Conservation (phyloP, 2,113 vertebrate species). For the Nestor notabilis region DNA sequence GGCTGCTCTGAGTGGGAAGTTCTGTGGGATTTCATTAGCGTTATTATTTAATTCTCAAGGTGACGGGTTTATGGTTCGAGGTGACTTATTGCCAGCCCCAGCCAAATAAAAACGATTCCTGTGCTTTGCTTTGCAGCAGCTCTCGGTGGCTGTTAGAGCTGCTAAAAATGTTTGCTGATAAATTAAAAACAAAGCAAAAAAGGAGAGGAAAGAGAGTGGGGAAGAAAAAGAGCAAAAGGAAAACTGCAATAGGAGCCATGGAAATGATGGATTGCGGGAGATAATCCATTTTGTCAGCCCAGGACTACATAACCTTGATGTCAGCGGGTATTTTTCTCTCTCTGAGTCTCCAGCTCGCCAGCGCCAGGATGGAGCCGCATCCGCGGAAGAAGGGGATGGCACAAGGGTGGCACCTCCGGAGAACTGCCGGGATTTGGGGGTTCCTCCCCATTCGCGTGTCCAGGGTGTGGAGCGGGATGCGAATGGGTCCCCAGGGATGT, state of each 20-base stretch:
- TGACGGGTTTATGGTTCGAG: constrained; percentile 63
- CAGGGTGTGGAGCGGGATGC: rapidly evolving
- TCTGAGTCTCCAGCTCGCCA: constrained; percentile 56
- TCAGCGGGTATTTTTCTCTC: constrained; percentile 67
- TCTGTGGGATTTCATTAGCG: constrained; percentile 14
- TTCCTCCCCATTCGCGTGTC: not conserved
- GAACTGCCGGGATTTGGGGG: not conserved
- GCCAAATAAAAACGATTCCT: constrained; percentile 72
- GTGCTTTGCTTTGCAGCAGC: constrained; percentile 67
- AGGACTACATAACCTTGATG: constrained; percentile 75
- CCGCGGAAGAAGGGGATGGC: not conserved
- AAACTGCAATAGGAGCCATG: constrained; percentile 51
- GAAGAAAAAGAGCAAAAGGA: constrained; percentile 19
- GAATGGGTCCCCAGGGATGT: rapidly evolving
- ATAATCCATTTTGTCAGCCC: constrained; percentile 72
- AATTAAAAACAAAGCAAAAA: not conserved
- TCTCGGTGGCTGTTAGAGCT: constrained; percentile 64
- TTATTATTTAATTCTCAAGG: constrained; percentile 69
- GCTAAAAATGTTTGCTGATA: constrained; percentile 67
- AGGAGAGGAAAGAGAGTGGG: not conserved
- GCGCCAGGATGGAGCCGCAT: not conserved
- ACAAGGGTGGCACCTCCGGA: not conserved
- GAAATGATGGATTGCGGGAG: constrained; percentile 43
- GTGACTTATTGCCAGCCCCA: constrained; percentile 69
- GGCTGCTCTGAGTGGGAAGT: not conserved